Conservation (phyloP, 2,113 vertebrate genomes). For the Syngnathoides biaculeatus region DNA sequence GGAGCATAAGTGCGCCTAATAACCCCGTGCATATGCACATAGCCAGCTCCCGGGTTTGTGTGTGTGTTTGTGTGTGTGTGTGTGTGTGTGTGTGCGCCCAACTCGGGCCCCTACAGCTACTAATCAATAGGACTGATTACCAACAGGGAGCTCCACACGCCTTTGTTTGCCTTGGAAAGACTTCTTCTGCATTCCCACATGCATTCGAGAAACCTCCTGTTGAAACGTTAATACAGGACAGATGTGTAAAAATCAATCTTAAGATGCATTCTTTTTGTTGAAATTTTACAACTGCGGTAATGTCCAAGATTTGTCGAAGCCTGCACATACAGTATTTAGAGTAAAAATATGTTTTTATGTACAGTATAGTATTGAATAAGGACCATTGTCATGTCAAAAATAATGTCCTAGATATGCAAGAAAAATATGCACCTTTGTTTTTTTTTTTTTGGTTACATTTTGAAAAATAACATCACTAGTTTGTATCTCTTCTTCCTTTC, state of each 20-base stretch:
- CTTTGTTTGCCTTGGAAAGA: conserved; percentile 56
- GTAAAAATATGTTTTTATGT: background rate
- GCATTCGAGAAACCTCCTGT: background rate
- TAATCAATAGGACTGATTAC: conserved; percentile 77
- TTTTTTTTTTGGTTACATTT: too few relatives aligned
- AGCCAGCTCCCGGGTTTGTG: conserved; percentile 50
- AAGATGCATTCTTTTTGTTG: background rate
- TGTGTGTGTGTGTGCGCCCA: conserved; percentile 13
- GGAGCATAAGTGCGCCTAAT: conserved; percentile 65
- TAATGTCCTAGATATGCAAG: too few relatives aligned
- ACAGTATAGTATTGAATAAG: too few relatives aligned
- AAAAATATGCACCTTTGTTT: too few relatives aligned
- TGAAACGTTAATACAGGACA: background rate
- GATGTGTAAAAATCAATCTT: conserved; percentile 5
- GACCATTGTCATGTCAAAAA: too few relatives aligned
- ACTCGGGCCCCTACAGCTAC: conserved; percentile 48
- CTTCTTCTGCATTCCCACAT: background rate
- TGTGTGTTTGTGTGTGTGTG: background rate
- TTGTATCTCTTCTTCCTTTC: too few relatives aligned
- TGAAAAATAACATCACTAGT: too few relatives aligned
- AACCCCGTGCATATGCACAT: conserved; percentile 67
- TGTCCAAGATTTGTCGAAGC: background rate
- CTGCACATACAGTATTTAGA: background rate
- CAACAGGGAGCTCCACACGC: conserved; percentile 45
- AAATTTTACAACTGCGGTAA: background rate